A percentile compares a stretch with the other conserved stretches of the same genome.
These are phyloP conservation scores for Acrocera orbiculus DNA, from an alignment of 2,888 invertebrate species.

Conservation along the genomic window DNA sequence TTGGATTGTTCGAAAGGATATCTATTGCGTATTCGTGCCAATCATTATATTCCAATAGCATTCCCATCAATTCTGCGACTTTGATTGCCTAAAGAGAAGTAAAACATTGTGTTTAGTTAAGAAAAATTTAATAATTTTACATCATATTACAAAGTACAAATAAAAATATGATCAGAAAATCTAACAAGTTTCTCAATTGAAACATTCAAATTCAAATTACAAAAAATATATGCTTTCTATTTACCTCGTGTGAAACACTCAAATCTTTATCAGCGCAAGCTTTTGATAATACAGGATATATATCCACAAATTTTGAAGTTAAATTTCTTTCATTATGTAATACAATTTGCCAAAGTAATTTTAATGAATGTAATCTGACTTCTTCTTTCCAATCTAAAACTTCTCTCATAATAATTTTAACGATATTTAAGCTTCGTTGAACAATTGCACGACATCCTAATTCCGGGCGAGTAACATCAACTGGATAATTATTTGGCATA, in stretches of 20 bases:
- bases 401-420: constrained; percentile 24
- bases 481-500: constrained; percentile 55
- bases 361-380: constrained; percentile 27
- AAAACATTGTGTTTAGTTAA: background rate
- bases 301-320: constrained; percentile 27
- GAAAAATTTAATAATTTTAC: background rate
- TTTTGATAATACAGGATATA: constrained; percentile 23
- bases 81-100: constrained; percentile 17
- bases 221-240: background rate
- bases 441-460: constrained; percentile 70
- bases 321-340: constrained; percentile 27
- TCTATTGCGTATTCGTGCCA: constrained; percentile 26
- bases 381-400: constrained; percentile 30
- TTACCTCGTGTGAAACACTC: constrained; percentile 17
- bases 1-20: constrained; percentile 20
- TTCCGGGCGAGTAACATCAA: constrained; percentile 54
- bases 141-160: background rate
- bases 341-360: constrained; percentile 26
- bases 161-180: background rate
- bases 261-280: constrained; percentile 23
- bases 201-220: no score
- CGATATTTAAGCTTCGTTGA: constrained; percentile 39
- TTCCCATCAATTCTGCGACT: constrained; percentile 26
- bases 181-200: no score
- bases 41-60: constrained; percentile 21